Evolutionary conservation across 2,888 invertebrate genomes (phyloP).

Genomic region (Phengaris arion): DNA sequence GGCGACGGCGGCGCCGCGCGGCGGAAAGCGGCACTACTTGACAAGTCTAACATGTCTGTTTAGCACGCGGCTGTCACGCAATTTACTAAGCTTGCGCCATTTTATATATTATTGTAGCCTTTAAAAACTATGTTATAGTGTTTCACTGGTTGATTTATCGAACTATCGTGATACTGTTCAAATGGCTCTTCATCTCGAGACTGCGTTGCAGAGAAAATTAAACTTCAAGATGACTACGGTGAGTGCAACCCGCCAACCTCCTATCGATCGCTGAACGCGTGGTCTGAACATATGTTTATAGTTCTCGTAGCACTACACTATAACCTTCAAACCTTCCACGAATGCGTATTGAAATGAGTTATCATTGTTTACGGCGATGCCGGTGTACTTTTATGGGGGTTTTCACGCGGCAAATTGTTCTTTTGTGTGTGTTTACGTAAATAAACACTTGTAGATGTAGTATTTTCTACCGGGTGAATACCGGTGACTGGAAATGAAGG

Average conservation of each 20-base stretch:
- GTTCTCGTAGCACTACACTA: conserved; percentile 49
- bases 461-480: conserved; percentile 23
- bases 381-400: neutral
- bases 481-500: neutral
- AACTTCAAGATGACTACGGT: conserved; percentile 79
- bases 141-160: conserved; percentile 51
- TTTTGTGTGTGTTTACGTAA: conserved; percentile 51
- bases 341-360: conserved; percentile 43
- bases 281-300: conserved; percentile 71
- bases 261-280: conserved; percentile 72
- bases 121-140: conserved; percentile 68
- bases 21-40: conserved; percentile 59
- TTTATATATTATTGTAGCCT: conserved; percentile 61
- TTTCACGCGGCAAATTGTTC: conserved; percentile 31
- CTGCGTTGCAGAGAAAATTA: conserved; percentile 75
- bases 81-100: conserved; percentile 63
- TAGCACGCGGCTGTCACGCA: conserved; percentile 74
- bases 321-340: conserved; percentile 45
- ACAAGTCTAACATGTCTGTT: conserved; percentile 76
- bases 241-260: conserved; percentile 66
- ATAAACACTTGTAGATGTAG: conserved; percentile 70
- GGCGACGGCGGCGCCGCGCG: conserved; percentile 62
- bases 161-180: conserved; percentile 48
- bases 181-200: conserved; percentile 76
- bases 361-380: neutral